Conservation (phyloP, 2,888 invertebrate genomes). For the Drosophila stalkeri region DNA sequence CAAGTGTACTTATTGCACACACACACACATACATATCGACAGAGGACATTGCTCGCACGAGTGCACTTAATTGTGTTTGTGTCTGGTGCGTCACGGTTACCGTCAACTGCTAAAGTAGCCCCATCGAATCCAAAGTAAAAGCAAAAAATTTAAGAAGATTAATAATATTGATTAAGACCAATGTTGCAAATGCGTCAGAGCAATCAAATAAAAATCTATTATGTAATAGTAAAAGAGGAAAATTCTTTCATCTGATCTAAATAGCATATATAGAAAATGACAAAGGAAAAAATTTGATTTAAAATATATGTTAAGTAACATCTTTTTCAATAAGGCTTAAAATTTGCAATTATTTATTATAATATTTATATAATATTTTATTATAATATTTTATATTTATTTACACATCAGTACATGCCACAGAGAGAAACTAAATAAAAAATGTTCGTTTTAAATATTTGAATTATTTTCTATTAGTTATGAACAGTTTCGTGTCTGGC, state of each 20-base stretch:
- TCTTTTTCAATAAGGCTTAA: background rate
- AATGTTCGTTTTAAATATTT: background rate
- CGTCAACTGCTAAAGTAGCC: conserved; percentile 29
- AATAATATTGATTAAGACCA: conserved; percentile 27
- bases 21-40: conserved; percentile 24
- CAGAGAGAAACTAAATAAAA: no score
- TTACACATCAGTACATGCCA: no score
- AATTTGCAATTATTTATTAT: background rate
- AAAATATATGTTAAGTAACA: background rate
- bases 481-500: background rate
- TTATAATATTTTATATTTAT: no score
- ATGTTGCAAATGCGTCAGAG: conserved; percentile 3
- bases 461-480: background rate
- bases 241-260: background rate
- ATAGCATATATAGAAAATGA: no score
- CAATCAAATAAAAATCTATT: background rate
- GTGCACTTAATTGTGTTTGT: conserved; percentile 67
- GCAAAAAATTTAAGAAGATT: conserved; percentile 21
- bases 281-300: background rate
- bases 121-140: conserved; percentile 34
- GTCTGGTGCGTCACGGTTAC: conserved; percentile 50
- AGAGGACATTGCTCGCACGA: conserved; percentile 57
- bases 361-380: no score
- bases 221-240: background rate
- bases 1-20: conserved; percentile 48